A percentile compares a stretch with the other conserved stretches of the same genome.
These are phyloP conservation scores for Larimichthys crocea DNA, from an alignment of 2,113 vertebrate genomes.

Conservation along the genomic window DNA sequence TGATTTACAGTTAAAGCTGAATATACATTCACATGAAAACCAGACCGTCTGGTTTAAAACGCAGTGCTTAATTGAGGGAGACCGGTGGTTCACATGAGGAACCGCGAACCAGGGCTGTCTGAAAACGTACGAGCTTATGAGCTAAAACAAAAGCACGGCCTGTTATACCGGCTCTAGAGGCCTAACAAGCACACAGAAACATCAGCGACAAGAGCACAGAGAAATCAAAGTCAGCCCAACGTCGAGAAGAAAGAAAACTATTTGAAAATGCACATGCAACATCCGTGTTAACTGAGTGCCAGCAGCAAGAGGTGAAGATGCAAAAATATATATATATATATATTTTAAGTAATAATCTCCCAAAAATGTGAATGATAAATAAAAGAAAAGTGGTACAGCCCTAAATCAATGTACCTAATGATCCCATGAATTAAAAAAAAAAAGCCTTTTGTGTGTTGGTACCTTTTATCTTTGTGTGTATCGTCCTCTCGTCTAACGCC, in stretches of 20 bases:
- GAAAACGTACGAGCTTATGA: neutral
- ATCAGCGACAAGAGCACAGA: conserved; percentile 39
- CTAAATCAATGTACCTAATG: neutral
- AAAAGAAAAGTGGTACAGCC: neutral
- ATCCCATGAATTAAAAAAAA: neutral
- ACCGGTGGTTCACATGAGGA: neutral
- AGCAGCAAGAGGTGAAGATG: neutral
- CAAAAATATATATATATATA: neutral
- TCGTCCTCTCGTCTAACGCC: neutral
- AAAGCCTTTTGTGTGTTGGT: neutral
- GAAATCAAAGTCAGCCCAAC: conserved; percentile 3
- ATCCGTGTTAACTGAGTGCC: neutral
- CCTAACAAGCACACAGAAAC: conserved; percentile 34
- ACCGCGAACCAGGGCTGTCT: neutral
- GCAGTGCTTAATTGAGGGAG: conserved; percentile 11
- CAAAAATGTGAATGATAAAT: conserved; percentile 43
- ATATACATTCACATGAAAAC: neutral
- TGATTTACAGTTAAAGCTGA: conserved; percentile 12
- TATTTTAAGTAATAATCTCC: conserved; percentile 36
- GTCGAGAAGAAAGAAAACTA: neutral
- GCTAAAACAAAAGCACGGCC: neutral
- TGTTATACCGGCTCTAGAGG: neutral
- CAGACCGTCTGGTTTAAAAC: conserved; percentile 7
- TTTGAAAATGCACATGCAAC: conserved; percentile 14
- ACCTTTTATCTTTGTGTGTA: neutral